phyloP scores from a whole-genome alignment of 2,888 invertebrate genomes.

The Andrena flavipes region DNA sequence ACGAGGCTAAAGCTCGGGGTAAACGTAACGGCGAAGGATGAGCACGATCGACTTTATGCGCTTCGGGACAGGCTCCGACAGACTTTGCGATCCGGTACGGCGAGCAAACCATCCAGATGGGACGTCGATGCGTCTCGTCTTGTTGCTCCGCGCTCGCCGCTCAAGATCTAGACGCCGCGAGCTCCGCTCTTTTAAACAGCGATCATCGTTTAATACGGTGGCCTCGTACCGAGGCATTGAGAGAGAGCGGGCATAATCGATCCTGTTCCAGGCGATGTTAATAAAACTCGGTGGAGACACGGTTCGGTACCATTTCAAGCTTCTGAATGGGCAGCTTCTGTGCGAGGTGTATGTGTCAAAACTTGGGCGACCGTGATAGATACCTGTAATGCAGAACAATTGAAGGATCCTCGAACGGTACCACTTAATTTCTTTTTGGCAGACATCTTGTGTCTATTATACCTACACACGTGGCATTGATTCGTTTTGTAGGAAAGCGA shows the following conservation, averaged over 20 bases:
- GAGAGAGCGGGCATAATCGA: conserved; percentile 13
- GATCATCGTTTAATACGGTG: conserved; percentile 16
- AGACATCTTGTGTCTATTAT: no score
- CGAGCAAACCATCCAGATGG: background rate
- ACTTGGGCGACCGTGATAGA: background rate
- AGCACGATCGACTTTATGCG: conserved; percentile 55
- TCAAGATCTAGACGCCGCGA: conserved; percentile 10
- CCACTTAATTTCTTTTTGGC: no score
- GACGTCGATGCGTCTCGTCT: conserved; percentile 9
- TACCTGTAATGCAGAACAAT: background rate
- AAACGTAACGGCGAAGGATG: conserved; percentile 47
- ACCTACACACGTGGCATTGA: no score
- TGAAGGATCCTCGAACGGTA: no score
- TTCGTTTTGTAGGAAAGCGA: no score
- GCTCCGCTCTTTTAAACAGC: conserved; percentile 8
- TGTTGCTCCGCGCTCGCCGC: conserved; percentile 5
- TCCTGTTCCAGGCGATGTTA: conserved; percentile 1
- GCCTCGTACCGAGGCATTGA: background rate
- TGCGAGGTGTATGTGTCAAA: background rate
- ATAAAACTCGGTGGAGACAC: conserved; percentile 10
- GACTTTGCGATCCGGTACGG: background rate
- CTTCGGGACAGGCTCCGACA: conserved; percentile 16
- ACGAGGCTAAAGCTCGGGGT: conserved; percentile 29
- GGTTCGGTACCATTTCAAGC: background rate
- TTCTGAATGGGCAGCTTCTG: background rate